Evolutionary conservation across 2,797 vertebrate genomes (phyloP).

Genomic region (Galago senegalensis): DNA sequence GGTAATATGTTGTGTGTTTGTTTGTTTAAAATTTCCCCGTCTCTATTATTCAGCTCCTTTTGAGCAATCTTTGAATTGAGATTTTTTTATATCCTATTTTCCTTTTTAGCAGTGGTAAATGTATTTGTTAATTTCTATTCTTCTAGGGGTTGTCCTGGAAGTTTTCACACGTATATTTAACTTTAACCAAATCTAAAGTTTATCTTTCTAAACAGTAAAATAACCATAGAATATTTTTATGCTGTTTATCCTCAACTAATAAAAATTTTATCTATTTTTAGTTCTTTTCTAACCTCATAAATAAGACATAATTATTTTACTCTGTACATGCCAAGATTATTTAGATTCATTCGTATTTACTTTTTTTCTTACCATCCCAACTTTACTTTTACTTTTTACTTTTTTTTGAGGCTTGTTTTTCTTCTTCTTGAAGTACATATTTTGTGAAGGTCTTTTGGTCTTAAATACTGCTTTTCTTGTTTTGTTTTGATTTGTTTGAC

Average conservation of each 20-base stretch:
- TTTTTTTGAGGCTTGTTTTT: not conserved
- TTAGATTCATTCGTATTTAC: not conserved
- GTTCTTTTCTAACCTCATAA: not conserved
- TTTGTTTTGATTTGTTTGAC: not conserved
- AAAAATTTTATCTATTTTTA: not conserved
- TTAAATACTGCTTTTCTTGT: not conserved
- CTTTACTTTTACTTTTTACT: not conserved
- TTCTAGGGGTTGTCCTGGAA: not conserved
- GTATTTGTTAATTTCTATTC: not conserved
- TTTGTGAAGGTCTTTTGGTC: not conserved
- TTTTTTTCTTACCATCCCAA: not conserved
- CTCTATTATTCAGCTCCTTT: not conserved
- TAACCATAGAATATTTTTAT: not conserved
- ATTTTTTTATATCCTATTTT: constrained; percentile 34
- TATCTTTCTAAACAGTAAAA: not conserved
- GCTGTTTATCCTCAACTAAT: not conserved
- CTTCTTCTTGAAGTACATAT: not conserved
- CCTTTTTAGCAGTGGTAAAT: not conserved
- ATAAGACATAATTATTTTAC: not conserved
- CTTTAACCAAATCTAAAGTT: constrained; percentile 2
- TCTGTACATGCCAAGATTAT: not conserved
- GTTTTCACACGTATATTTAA: not conserved
- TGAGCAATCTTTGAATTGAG: not conserved
- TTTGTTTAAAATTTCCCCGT: constrained; percentile 7
- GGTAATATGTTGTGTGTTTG: not conserved